phyloP scores from a whole-genome alignment of 1,140 invertebrate genomes.

The Drosophila insularis region DNA sequence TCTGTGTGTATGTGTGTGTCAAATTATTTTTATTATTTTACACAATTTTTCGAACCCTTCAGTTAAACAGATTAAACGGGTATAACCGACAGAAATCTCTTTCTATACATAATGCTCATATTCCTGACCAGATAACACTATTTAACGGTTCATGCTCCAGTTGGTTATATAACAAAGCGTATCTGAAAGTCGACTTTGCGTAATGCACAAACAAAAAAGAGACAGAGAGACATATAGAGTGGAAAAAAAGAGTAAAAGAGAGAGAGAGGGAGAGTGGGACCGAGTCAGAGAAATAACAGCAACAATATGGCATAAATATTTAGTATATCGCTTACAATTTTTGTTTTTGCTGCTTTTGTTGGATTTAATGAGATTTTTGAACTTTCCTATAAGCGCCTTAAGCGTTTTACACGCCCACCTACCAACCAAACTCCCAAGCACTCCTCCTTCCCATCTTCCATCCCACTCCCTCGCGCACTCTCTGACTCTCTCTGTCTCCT shows the following conservation, averaged over 20 bases:
- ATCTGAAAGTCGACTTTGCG: no score
- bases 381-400: slow-evolving; percentile 6
- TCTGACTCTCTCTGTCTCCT: not conserved
- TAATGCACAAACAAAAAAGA: no score
- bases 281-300: slow-evolving; percentile 25
- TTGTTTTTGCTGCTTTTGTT: slow-evolving; percentile 20
- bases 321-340: slow-evolving; percentile 26
- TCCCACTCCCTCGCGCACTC: no score
- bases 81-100: no score
- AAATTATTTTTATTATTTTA: slow-evolving; percentile 34
- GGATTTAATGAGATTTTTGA: slow-evolving; percentile 10
- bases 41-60: slow-evolving; percentile 24
- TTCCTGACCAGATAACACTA: no score
- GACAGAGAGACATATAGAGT: no score
- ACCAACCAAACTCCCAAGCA: not conserved
- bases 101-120: no score
- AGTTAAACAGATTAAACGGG: not conserved
- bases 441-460: no score
- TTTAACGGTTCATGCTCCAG: no score
- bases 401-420: slow-evolving; percentile 2
- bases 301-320: slow-evolving; percentile 70
- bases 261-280: slow-evolving; percentile 3
- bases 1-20: slow-evolving; percentile 9
- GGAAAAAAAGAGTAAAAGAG: not conserved
- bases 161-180: no score